These are phyloP conservation scores for Hyperopisus bebe DNA, from an alignment of 2,113 vertebrate species.

Conservation along the genomic window DNA sequence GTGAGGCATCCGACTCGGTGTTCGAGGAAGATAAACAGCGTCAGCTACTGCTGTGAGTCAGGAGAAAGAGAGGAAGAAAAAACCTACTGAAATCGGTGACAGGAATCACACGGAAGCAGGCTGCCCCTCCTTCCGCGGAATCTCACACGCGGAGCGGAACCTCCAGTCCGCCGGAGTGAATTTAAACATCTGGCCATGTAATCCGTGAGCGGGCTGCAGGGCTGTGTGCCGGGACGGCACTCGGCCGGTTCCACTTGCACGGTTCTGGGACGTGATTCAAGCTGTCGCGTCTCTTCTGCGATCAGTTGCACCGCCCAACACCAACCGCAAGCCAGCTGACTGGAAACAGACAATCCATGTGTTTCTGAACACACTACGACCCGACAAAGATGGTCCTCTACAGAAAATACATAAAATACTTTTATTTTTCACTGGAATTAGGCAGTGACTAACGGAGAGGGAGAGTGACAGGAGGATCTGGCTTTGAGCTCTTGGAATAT, in stretches of 20 bases:
- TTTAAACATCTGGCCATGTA: conserved; percentile 13
- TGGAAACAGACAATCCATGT: neutral
- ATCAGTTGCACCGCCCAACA: neutral
- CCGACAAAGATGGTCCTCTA: neutral
- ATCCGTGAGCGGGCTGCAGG: neutral
- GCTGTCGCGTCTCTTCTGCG: neutral
- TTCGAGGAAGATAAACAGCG: neutral
- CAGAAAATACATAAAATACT: neutral
- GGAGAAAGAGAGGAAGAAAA: neutral
- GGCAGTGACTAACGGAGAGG: neutral
- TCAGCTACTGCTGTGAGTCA: neutral
- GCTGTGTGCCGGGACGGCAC: neutral
- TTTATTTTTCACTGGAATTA: neutral
- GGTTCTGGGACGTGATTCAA: conserved; percentile 5
- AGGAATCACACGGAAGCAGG: neutral
- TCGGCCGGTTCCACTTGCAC: neutral
- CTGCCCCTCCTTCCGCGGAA: neutral
- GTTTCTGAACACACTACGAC: neutral
- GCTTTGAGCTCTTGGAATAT: neutral
- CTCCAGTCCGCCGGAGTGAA: neutral
- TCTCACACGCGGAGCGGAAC: conserved; percentile 8
- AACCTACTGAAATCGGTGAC: neutral
- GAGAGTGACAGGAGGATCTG: neutral
- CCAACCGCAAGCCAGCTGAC: neutral
- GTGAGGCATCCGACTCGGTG: neutral